These are phyloP conservation scores for Styela clava DNA, from an alignment of 23 tunicate species.

Conservation along the genomic window DNA sequence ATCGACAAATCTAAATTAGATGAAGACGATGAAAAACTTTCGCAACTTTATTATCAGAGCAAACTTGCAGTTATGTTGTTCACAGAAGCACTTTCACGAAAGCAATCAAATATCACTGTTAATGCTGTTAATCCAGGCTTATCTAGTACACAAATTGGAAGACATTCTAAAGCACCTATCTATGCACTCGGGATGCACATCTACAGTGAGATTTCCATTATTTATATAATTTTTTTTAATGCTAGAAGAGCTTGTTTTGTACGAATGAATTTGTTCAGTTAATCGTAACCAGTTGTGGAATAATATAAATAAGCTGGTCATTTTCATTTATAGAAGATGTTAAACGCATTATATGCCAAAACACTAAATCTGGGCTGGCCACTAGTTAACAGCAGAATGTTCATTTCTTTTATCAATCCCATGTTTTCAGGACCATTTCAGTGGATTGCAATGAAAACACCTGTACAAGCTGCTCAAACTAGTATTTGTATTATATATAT, in stretches of 20 bases:
- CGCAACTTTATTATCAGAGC: slow-evolving; percentile 89
- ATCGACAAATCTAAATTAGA: slow-evolving; percentile 48
- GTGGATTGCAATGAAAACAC: slow-evolving; percentile 51
- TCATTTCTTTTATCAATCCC: no score
- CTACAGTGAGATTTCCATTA: slow-evolving; percentile 36
- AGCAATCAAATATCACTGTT: slow-evolving; percentile 11
- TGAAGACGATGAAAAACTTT: slow-evolving; percentile 41
- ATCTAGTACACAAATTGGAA: slow-evolving; percentile 48
- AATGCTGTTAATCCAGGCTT: slow-evolving; percentile 81
- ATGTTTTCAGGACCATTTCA: slow-evolving; percentile 65
- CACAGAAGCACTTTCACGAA: slow-evolving; percentile 52
- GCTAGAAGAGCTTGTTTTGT: no score
- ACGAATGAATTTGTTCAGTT: no score
- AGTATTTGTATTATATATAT: no score
- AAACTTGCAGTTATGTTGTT: slow-evolving; percentile 76
- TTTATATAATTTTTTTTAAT: neutral
- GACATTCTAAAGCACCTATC: slow-evolving; percentile 58
- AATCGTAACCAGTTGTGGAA: no score
- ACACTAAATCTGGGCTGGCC: no score
- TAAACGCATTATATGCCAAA: no score
- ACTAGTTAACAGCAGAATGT: no score
- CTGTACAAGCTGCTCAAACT: slow-evolving; percentile 87
- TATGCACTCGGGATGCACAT: slow-evolving; percentile 46
- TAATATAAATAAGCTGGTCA: no score
- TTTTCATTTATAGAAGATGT: no score